These are phyloP conservation scores for Artibeus jamaicensis DNA, from an alignment of 2,797 vertebrate genomes.

Conservation along the genomic window DNA sequence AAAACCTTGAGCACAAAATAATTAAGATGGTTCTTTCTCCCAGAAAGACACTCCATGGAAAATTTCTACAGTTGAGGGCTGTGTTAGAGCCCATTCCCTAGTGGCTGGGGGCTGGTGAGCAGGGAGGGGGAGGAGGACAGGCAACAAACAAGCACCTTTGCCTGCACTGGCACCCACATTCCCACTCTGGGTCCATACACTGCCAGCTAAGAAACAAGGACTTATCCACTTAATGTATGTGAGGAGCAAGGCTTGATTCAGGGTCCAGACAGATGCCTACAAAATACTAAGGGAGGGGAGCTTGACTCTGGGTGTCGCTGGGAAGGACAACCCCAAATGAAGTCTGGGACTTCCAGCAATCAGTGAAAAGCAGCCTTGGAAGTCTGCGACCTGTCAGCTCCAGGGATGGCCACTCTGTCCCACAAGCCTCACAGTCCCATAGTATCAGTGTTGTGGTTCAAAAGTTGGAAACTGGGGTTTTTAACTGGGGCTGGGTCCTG, in stretches of 20 bases:
- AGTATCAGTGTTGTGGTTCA: neutral
- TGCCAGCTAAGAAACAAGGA: neutral
- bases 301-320: neutral
- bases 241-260: neutral
- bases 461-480: constrained; percentile 26
- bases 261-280: neutral
- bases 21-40: neutral
- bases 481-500: constrained; percentile 3
- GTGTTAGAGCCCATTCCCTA: neutral
- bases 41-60: neutral
- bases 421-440: neutral
- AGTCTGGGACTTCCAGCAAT: neutral
- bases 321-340: neutral
- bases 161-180: neutral
- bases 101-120: neutral
- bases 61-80: neutral
- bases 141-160: neutral
- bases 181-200: neutral
- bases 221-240: neutral
- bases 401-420: neutral
- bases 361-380: neutral
- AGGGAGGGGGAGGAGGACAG: neutral
- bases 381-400: neutral
- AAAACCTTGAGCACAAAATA: neutral
- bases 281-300: neutral